Evolutionary conservation across 1,140 invertebrate species (phyloP).

Genomic region (Drosophila bifasciata): DNA sequence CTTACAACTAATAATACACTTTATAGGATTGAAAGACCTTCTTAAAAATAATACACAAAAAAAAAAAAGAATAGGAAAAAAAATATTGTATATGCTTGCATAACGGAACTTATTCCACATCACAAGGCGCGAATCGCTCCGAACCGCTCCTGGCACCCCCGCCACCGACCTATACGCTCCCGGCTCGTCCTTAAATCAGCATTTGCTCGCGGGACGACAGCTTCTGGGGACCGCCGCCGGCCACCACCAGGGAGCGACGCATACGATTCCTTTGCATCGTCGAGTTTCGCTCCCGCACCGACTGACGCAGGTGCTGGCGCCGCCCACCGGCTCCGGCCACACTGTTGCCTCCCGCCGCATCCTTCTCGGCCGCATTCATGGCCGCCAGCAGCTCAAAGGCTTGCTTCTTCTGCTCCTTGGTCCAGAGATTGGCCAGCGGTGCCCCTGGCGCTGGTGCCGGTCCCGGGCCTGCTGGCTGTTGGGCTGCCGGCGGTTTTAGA

Average conservation of each 20-base stretch:
- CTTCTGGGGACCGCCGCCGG: constrained; percentile 33
- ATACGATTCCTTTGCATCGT: constrained; percentile 68
- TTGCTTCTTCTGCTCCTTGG: constrained; percentile 84
- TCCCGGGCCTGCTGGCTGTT: constrained; percentile 25
- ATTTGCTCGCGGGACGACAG: constrained; percentile 63
- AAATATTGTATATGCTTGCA: constrained; percentile 4
- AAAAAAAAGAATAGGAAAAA: constrained; percentile 34
- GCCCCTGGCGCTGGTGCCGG: constrained; percentile 18
- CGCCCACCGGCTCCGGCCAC: constrained; percentile 12
- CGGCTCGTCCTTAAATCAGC: constrained; percentile 39
- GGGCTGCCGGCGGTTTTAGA: constrained; percentile 39
- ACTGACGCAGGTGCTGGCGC: constrained; percentile 67
- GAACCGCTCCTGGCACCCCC: constrained; percentile 18
- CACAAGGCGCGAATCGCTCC: constrained; percentile 59
- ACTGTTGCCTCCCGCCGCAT: constrained; percentile 19
- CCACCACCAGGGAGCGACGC: constrained; percentile 64
- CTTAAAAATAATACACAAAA: constrained; percentile 17
- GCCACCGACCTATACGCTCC: not conserved
- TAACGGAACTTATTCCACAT: constrained; percentile 71
- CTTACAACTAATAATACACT: constrained; percentile 30
- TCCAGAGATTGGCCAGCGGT: constrained; percentile 78
- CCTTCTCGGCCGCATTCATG: constrained; percentile 83
- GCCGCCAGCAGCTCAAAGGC: constrained; percentile 84
- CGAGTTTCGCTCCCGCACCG: constrained; percentile 67
- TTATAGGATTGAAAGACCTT: no score